A percentile compares a stretch with the other conserved stretches of the same genome.
phyloP scores from a whole-genome alignment of 2,113 vertebrate species.

The Lepus timidus region DNA sequence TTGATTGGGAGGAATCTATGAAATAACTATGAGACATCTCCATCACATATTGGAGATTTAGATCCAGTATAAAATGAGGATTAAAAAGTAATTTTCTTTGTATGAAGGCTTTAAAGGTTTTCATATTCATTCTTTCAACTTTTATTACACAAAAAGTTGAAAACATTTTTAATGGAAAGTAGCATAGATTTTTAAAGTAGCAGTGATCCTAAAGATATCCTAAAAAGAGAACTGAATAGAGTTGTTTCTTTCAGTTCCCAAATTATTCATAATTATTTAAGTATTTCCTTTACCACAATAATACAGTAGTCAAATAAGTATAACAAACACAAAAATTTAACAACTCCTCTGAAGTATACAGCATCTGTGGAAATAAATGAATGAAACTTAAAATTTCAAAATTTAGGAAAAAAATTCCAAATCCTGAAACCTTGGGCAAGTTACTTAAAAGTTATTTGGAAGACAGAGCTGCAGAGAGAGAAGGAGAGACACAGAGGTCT shows the following conservation, averaged over 20 bases:
- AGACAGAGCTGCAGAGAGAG: too few species aligned
- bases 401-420: not conserved
- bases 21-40: conserved; percentile 45
- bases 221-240: not conserved
- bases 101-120: conserved; percentile 12
- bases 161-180: conserved; percentile 24
- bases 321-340: not conserved
- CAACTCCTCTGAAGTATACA: not conserved
- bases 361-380: not conserved
- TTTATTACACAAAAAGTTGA: not conserved
- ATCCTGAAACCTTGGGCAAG: not conserved
- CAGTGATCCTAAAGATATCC: conserved; percentile 19
- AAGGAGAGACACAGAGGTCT: too few species aligned
- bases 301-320: conserved; percentile 25
- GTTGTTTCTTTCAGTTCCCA: not conserved
- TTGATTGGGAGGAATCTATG: not conserved
- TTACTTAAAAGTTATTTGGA: too few species aligned
- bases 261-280: conserved; percentile 33
- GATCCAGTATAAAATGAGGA: not conserved
- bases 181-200: not conserved
- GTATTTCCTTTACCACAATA: conserved; percentile 18
- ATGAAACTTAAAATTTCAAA: conserved; percentile 59
- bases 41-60: not conserved
- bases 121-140: conserved; percentile 5
- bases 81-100: conserved; percentile 33